phyloP scores from a whole-genome alignment of 2,888 invertebrate species.

The Dione juno region DNA sequence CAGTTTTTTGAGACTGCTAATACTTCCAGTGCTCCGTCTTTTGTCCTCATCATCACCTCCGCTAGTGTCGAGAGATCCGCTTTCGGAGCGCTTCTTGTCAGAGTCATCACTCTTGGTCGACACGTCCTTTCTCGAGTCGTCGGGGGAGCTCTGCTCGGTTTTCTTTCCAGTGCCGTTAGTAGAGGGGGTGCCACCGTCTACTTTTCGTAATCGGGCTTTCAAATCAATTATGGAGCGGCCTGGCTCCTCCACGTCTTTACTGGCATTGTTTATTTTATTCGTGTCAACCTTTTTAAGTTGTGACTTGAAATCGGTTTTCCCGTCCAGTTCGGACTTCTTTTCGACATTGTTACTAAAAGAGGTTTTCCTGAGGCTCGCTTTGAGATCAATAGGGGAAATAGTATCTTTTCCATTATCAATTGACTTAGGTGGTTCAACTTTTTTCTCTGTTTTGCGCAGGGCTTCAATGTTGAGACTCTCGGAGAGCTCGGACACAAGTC shows the following conservation, averaged over 20 bases:
- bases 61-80: constrained; percentile 61
- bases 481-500: constrained; percentile 92
- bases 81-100: constrained; percentile 71
- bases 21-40: constrained; percentile 95
- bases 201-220: constrained; percentile 92
- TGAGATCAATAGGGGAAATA: constrained; percentile 75
- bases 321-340: constrained; percentile 56
- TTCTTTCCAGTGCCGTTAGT: constrained; percentile 65
- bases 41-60: constrained; percentile 90
- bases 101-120: constrained; percentile 72
- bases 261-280: constrained; percentile 82
- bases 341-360: constrained; percentile 55
- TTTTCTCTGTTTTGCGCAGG: constrained; percentile 64
- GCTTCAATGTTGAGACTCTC: constrained; percentile 90
- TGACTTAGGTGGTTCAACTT: constrained; percentile 46
- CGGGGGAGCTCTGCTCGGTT: constrained; percentile 64
- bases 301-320: constrained; percentile 83
- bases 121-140: constrained; percentile 61
- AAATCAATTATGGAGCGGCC: constrained; percentile 89
- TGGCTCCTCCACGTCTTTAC: constrained; percentile 79
- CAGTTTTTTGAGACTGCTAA: constrained; percentile 94
- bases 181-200: constrained; percentile 81
- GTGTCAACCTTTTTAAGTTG: constrained; percentile 90
- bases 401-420: constrained; percentile 57
- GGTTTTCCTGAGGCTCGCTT: constrained; percentile 79